phyloP scores from a whole-genome alignment of 2,113 vertebrate genomes.

The Tetrax tetrax region DNA sequence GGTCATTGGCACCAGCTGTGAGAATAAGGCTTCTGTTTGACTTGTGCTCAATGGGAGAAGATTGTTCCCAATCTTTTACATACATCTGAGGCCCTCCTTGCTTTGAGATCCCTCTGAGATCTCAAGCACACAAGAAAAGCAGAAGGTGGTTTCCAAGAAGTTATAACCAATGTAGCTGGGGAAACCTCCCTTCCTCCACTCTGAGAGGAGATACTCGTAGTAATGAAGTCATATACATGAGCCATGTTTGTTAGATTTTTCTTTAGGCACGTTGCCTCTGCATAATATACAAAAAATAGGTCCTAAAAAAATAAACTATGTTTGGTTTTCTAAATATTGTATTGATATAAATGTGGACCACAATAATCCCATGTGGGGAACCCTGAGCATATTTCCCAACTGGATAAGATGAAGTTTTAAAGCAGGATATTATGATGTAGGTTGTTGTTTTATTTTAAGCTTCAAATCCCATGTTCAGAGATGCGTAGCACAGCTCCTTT shows the following conservation, averaged over 20 bases:
- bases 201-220: neutral
- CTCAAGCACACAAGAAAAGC: neutral
- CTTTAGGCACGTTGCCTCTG: neutral
- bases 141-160: neutral
- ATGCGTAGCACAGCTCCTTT: slow-evolving; percentile 71
- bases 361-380: neutral
- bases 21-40: neutral
- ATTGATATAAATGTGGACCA: neutral
- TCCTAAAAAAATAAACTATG: neutral
- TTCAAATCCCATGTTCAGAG: slow-evolving; percentile 65
- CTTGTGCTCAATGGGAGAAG: neutral
- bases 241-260: neutral
- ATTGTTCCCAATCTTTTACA: neutral
- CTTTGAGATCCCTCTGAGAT: neutral
- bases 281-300: neutral
- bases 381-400: neutral
- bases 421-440: neutral
- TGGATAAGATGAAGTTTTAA: neutral
- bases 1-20: neutral
- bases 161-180: neutral
- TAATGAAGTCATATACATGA: neutral
- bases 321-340: neutral
- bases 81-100: neutral
- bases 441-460: slow-evolving; percentile 54
- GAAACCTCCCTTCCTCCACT: neutral